A percentile compares a stretch with the other conserved stretches of the same genome.
Conservation (phyloP, 2,888 invertebrate species). For the Caenorhabditis sp. region DNA sequence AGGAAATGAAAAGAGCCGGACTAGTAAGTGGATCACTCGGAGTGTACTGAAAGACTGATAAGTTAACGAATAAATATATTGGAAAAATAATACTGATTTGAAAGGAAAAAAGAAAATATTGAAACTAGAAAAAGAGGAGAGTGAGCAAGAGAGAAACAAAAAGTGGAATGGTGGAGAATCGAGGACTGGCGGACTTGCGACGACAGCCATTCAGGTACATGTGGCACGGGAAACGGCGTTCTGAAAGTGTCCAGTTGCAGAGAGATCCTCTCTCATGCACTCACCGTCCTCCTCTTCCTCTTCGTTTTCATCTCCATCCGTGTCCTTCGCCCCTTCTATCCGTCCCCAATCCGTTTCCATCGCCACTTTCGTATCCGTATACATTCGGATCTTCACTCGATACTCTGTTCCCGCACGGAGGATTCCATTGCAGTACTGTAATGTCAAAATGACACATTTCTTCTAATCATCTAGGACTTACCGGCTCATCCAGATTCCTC, state of each 20-base stretch:
- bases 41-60: constrained; percentile 21
- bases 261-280: neutral
- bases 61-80: neutral
- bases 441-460: neutral
- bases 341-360: constrained; percentile 77
- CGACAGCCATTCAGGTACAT: constrained; percentile 78
- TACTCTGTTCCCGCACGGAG: constrained; percentile 73
- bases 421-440: constrained; percentile 77
- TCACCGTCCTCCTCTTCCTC: constrained; percentile 61
- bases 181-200: constrained; percentile 45
- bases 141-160: constrained; percentile 10
- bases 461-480: constrained; percentile 15
- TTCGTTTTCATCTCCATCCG: constrained; percentile 56
- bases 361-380: constrained; percentile 74
- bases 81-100: constrained; percentile 44
- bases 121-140: constrained; percentile 7
- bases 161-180: constrained; percentile 28
- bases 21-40: constrained; percentile 52
- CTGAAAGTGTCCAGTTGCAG: constrained; percentile 39
- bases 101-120: neutral
- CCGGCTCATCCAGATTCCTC: constrained; percentile 74
- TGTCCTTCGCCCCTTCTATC: constrained; percentile 66
- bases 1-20: constrained; percentile 11
- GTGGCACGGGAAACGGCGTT: constrained; percentile 76
- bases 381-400: constrained; percentile 75